Conservation (phyloP, 2,113 vertebrate genomes). For the Lepidothrix coronata region DNA sequence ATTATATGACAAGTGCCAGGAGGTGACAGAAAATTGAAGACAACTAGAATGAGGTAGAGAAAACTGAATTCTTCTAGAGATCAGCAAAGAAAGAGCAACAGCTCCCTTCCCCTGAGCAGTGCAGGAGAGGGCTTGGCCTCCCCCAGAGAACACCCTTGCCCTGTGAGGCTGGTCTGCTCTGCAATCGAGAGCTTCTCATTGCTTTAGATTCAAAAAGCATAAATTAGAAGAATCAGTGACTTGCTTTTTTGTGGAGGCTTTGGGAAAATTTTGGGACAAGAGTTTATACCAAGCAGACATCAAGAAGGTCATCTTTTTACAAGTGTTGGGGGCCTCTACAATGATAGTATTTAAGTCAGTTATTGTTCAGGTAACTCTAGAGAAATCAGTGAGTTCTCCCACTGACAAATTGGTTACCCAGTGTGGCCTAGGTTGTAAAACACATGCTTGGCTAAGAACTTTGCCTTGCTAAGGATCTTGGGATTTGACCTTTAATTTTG, state of each 20-base stretch:
- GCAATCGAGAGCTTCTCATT: neutral
- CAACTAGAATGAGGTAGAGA: neutral
- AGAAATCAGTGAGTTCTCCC: neutral
- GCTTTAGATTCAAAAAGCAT: neutral
- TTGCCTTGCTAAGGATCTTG: neutral
- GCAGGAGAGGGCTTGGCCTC: neutral
- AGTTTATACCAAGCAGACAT: neutral
- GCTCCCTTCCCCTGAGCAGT: neutral
- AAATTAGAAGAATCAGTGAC: neutral
- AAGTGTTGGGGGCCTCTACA: neutral
- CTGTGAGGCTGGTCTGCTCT: neutral
- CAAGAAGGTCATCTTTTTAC: neutral
- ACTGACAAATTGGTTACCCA: neutral
- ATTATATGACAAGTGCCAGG: neutral
- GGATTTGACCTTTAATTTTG: constrained; percentile 11
- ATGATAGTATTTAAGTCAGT: neutral
- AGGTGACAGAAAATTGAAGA: neutral
- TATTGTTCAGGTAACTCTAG: neutral
- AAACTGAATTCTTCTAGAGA: neutral
- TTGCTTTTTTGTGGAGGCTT: neutral
- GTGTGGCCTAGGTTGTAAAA: neutral
- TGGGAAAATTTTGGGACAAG: neutral
- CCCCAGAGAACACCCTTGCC: neutral
- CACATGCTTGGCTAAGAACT: neutral
- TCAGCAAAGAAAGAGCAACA: neutral